These are phyloP conservation scores for Eubasilissa splendida DNA, from an alignment of 2,888 invertebrate species.

Conservation along the genomic window DNA sequence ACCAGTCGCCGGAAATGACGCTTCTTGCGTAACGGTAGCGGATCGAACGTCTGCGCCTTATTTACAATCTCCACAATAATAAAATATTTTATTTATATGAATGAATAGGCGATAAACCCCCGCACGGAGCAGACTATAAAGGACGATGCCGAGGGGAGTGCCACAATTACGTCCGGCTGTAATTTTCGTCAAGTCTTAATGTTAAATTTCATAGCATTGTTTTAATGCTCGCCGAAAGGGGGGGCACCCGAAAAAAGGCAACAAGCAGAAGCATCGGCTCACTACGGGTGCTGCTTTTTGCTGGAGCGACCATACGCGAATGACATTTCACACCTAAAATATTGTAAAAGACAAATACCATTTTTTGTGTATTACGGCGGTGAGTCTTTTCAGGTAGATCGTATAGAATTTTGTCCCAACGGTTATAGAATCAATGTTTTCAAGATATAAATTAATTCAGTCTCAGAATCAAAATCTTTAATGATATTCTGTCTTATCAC, in stretches of 20 bases:
- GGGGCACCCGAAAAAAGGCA: slow-evolving; percentile 43
- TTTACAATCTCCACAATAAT: slow-evolving; percentile 50
- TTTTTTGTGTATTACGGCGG: too few species aligned
- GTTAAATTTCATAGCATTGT: slow-evolving; percentile 57
- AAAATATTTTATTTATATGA: slow-evolving; percentile 58
- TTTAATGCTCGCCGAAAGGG: slow-evolving; percentile 49
- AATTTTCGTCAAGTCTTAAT: slow-evolving; percentile 57
- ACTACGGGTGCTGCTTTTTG: background rate
- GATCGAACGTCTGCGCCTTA: slow-evolving; percentile 40
- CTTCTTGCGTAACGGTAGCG: slow-evolving; percentile 27
- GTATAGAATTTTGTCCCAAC: too few species aligned
- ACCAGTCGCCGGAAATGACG: slow-evolving; percentile 35
- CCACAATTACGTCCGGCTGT: slow-evolving; percentile 56
- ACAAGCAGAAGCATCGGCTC: slow-evolving; percentile 37
- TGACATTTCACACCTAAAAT: too few species aligned
- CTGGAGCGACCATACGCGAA: background rate
- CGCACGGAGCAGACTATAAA: slow-evolving; percentile 31
- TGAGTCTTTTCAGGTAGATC: too few species aligned
- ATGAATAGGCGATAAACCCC: slow-evolving; percentile 56
- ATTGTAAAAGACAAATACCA: too few species aligned
- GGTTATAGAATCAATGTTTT: too few species aligned
- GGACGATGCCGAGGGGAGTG: slow-evolving; percentile 18
- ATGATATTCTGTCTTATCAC: too few species aligned
- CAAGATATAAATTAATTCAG: too few species aligned
- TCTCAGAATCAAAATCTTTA: too few species aligned